Percentiles rank a stretch among this genome's conserved stretches.
Conservation (phyloP, 2,888 invertebrate genomes). For the Macrophya annulata region DNA sequence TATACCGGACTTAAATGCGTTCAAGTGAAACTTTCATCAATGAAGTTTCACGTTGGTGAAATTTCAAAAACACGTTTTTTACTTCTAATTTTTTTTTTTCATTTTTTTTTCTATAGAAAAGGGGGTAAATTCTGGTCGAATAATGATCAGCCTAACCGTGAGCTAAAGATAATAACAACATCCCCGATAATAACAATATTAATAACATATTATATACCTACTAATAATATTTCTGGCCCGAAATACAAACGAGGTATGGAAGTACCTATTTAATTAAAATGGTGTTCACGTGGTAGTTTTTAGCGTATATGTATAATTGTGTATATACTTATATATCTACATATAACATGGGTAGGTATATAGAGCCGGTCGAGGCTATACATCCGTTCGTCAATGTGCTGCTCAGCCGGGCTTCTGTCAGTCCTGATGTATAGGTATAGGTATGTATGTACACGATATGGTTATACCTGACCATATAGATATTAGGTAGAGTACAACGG, state of each 20-base stretch:
- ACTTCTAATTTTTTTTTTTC: too few relatives aligned
- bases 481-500: slow-evolving; percentile 19
- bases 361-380: background rate
- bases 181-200: background rate
- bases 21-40: background rate
- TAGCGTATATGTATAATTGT: background rate
- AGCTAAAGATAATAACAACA: background rate
- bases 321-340: background rate
- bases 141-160: background rate
- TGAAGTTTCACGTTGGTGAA: background rate
- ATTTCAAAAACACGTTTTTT: background rate
- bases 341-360: background rate
- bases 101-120: background rate
- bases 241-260: slow-evolving; percentile 11
- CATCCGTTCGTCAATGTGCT: slow-evolving; percentile 41
- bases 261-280: slow-evolving; percentile 42
- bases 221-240: background rate
- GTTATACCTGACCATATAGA: slow-evolving; percentile 14
- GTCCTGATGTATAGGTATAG: background rate
- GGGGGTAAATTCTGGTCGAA: background rate
- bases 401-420: slow-evolving; percentile 39
- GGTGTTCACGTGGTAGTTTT: slow-evolving; percentile 20
- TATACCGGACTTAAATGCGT: background rate
- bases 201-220: background rate
- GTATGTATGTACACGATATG: slow-evolving; percentile 13